Evolutionary conservation across 1,140 invertebrate species (phyloP).

Genomic region (Euwallacea similis): DNA sequence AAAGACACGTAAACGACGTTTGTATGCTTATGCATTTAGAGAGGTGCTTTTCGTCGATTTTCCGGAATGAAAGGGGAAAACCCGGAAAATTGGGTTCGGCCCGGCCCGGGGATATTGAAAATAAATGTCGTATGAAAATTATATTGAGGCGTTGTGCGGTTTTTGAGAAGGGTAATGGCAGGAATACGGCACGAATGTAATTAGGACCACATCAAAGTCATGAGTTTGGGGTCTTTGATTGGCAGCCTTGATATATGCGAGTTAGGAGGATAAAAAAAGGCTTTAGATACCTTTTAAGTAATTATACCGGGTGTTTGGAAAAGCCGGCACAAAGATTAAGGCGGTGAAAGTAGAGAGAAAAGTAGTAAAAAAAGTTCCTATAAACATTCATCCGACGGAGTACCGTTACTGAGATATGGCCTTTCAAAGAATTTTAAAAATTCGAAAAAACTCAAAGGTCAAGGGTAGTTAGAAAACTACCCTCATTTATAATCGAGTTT

Average conservation of each 20-base stretch:
- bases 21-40: slow-evolving; percentile 30
- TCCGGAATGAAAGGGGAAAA: slow-evolving; percentile 20
- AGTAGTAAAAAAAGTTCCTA: too few relatives aligned
- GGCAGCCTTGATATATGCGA: slow-evolving; percentile 4
- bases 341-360: too few relatives aligned
- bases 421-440: too few relatives aligned
- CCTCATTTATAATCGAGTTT: too few relatives aligned
- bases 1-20: slow-evolving; percentile 36
- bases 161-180: slow-evolving; percentile 19
- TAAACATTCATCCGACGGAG: too few relatives aligned
- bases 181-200: slow-evolving; percentile 19
- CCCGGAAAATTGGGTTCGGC: slow-evolving; percentile 15
- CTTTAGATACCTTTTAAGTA: background rate
- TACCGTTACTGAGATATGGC: too few relatives aligned
- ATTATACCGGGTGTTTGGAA: too few relatives aligned
- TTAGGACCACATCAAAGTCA: slow-evolving; percentile 12
- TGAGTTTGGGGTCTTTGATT: slow-evolving; percentile 5
- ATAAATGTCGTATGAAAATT: slow-evolving; percentile 34
- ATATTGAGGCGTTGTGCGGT: slow-evolving; percentile 21
- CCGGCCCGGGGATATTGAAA: slow-evolving; percentile 22
- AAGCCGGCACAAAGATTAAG: too few relatives aligned
- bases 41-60: slow-evolving; percentile 28
- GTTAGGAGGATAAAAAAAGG: slow-evolving; percentile 4
- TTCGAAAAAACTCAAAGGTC: too few relatives aligned
- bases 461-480: too few relatives aligned